phyloP scores from a whole-genome alignment of 1,140 invertebrate species.

The Doryteuthis pealeii region DNA sequence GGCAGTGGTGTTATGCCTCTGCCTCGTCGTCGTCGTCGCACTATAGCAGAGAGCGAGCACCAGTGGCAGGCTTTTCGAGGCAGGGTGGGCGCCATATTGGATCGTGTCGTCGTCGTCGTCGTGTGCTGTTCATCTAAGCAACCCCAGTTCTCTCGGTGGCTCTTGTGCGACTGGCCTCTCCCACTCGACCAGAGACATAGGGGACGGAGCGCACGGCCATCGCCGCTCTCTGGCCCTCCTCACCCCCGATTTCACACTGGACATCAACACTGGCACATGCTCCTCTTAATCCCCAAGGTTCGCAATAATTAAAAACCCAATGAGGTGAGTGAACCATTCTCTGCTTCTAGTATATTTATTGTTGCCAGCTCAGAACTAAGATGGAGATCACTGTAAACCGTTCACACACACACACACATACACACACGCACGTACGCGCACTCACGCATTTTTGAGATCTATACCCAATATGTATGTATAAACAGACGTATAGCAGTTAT shows the following conservation, averaged over 20 bases:
- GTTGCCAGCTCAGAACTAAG: background rate
- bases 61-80: background rate
- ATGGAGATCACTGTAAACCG: too few species aligned
- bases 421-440: too few species aligned
- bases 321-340: conserved; percentile 11
- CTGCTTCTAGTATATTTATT: background rate
- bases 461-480: too few species aligned
- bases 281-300: conserved; percentile 7
- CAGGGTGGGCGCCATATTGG: conserved; percentile 6
- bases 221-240: background rate
- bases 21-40: background rate
- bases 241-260: background rate
- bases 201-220: conserved; percentile 1
- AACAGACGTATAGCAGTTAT: too few species aligned
- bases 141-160: background rate
- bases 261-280: background rate
- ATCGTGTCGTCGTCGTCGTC: background rate
- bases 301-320: conserved; percentile 11
- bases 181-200: background rate
- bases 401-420: background rate
- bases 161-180: background rate
- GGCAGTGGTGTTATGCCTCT: background rate
- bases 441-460: too few species aligned
- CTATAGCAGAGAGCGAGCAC: background rate
- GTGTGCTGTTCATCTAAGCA: background rate